These are phyloP conservation scores for Nomada hirtipes DNA, from an alignment of 2,888 invertebrate genomes.

Conservation along the genomic window DNA sequence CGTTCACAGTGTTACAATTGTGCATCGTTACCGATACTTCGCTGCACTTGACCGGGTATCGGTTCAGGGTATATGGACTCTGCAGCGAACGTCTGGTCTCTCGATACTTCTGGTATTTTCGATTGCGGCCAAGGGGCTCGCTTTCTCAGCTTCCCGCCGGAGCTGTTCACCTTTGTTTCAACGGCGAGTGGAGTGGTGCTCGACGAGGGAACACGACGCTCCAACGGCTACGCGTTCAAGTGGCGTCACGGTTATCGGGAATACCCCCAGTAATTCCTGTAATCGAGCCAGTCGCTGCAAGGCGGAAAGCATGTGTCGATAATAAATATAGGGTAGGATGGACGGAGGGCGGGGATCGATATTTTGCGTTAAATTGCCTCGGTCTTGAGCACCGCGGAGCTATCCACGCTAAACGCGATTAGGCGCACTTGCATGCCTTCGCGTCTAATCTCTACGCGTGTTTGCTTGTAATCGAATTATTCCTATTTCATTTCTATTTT, in stretches of 20 bases:
- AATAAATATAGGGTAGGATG: not conserved
- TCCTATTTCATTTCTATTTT: not conserved
- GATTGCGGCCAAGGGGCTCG: constrained; percentile 1
- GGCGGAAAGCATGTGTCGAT: not conserved
- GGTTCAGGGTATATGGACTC: not conserved
- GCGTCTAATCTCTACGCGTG: constrained; percentile 11
- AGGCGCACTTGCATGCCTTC: constrained; percentile 32
- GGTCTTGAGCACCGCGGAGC: constrained; percentile 4
- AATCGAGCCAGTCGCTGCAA: not conserved
- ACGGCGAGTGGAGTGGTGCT: not conserved
- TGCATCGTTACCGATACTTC: not conserved
- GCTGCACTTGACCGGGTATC: constrained; percentile 17
- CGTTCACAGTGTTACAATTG: constrained; percentile 38
- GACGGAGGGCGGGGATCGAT: constrained; percentile 2
- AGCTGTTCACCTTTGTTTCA: not conserved
- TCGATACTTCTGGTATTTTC: constrained; percentile 19
- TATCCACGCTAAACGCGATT: constrained; percentile 24
- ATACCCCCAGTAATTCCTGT: not conserved
- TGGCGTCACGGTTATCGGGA: constrained; percentile 12
- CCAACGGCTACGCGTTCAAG: constrained; percentile 8
- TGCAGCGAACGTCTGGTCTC: not conserved
- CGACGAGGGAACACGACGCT: not conserved
- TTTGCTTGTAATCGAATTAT: constrained; percentile 21
- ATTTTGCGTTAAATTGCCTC: constrained; percentile 16
- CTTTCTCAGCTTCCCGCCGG: not conserved